Evolutionary conservation across 2,797 vertebrate genomes (phyloP).

Genomic region (Semaprochilodus insignis): DNA sequence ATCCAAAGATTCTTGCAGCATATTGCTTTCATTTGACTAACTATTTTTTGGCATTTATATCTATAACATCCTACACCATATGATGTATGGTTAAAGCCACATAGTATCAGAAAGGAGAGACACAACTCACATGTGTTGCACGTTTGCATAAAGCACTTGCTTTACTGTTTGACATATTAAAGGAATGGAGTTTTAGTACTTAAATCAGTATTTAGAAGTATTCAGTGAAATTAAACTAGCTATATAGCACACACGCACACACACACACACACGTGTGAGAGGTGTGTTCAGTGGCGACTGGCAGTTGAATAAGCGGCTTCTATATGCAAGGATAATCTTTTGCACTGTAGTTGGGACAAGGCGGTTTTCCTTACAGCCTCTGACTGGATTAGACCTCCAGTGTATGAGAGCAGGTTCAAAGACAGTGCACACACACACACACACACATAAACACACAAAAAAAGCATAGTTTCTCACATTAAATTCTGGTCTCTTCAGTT

Average conservation of each 20-base stretch:
- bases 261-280: background rate
- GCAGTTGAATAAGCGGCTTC: background rate
- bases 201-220: background rate
- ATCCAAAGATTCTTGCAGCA: background rate
- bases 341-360: slow-evolving; percentile 39
- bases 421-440: slow-evolving; percentile 1
- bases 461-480: background rate
- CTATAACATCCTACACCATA: background rate
- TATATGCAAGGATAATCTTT: slow-evolving; percentile 5
- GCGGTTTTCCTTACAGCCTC: slow-evolving; percentile 41
- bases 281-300: background rate
- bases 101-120: too few species aligned
- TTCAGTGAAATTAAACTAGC: background rate
- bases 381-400: slow-evolving; percentile 46
- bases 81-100: too few species aligned
- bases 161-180: background rate
- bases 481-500: slow-evolving; percentile 2
- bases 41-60: too few species aligned
- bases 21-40: too few species aligned
- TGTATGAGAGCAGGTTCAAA: background rate
- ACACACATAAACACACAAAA: slow-evolving; percentile 13
- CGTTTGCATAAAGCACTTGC: background rate
- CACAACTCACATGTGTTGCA: background rate
- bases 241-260: background rate
- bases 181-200: background rate